Conservation (phyloP, 2,797 vertebrate species). For the Melanitta fusca region DNA sequence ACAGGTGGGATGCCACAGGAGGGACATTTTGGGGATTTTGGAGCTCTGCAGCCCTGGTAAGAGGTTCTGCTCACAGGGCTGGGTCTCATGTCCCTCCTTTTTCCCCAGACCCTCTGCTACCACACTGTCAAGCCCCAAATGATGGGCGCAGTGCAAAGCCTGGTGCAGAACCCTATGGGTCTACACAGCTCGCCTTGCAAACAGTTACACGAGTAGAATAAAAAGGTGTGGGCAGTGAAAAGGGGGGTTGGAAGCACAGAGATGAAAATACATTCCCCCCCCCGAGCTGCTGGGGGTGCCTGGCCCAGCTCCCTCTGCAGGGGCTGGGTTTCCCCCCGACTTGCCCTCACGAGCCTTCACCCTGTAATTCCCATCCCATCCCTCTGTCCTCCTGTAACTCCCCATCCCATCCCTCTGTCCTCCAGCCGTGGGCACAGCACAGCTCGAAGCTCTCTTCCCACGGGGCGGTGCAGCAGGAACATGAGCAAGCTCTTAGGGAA, state of each 20-base stretch:
- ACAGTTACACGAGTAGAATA: rapidly evolving
- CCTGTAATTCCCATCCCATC: too few species aligned
- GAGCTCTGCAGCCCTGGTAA: neutral
- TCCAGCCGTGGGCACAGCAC: too few species aligned
- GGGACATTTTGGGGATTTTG: rapidly evolving
- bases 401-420: too few species aligned
- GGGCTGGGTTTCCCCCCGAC: too few species aligned
- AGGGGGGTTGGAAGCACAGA: neutral
- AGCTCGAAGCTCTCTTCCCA: too few species aligned
- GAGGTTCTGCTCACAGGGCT: rapidly evolving
- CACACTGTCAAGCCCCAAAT: rapidly evolving
- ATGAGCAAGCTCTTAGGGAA: rapidly evolving
- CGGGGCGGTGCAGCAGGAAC: too few species aligned
- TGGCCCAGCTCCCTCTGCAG: too few species aligned
- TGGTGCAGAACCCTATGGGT: rapidly evolving
- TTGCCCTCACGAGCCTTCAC: too few species aligned
- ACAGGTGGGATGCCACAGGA: neutral
- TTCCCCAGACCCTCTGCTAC: rapidly evolving
- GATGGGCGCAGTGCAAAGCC: rapidly evolving
- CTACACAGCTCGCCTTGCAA: rapidly evolving
- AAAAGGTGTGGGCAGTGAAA: neutral
- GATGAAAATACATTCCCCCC: rapidly evolving
- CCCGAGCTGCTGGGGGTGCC: too few species aligned
- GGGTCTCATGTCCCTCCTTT: rapidly evolving
- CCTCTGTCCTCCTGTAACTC: too few species aligned